phyloP scores from a whole-genome alignment of 2,797 vertebrate species.

The Pseudotriccus pelzelni region DNA sequence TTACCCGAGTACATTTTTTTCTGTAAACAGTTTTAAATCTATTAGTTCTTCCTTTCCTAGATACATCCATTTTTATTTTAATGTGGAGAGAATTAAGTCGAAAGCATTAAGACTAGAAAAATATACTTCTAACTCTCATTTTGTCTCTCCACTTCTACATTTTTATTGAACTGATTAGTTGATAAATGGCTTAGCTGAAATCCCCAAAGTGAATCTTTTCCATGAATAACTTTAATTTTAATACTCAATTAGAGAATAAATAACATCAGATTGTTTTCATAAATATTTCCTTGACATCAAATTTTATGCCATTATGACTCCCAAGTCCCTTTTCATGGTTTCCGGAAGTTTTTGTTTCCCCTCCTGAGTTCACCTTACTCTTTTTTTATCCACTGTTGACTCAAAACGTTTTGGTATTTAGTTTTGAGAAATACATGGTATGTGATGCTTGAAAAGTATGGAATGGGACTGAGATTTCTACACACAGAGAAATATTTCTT shows the following conservation, averaged over 20 bases:
- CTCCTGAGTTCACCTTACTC: neutral
- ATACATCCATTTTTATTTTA: neutral
- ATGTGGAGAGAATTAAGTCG: neutral
- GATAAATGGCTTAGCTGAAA: neutral
- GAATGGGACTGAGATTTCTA: neutral
- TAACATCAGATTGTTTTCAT: neutral
- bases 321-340: neutral
- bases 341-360: neutral
- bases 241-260: neutral
- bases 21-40: neutral
- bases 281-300: neutral
- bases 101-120: neutral
- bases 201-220: neutral
- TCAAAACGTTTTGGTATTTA: neutral
- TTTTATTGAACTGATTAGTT: neutral
- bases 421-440: neutral
- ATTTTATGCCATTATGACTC: neutral
- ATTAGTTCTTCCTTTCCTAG: neutral
- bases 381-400: neutral
- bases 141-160: neutral
- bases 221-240: neutral
- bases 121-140: neutral
- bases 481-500: neutral
- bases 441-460: conserved; percentile 16
- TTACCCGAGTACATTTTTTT: neutral